Evolutionary conservation across 2,888 invertebrate genomes (phyloP).

Genomic region (Drepana falcataria): DNA sequence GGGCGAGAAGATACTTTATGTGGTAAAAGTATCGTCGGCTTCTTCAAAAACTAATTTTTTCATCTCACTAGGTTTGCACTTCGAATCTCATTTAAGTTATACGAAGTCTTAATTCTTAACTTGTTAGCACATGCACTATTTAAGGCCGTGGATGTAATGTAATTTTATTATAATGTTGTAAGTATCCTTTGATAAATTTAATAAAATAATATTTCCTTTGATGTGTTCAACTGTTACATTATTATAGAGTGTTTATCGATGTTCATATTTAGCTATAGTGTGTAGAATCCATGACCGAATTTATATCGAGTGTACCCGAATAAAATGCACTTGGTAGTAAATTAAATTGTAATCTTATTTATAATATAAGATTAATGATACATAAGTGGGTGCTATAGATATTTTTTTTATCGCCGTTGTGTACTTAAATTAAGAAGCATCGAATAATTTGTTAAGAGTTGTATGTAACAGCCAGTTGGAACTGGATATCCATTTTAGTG

Average conservation of each 20-base stretch:
- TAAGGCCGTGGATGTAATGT: too few species aligned
- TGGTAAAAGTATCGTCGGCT: too few species aligned
- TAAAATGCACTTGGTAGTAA: conserved; percentile 15
- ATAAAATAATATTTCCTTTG: too few species aligned
- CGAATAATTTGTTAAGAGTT: conserved; percentile 14
- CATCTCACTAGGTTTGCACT: too few species aligned
- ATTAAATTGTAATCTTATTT: conserved; percentile 20
- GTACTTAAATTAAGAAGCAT: conserved; percentile 28
- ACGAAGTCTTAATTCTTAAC: too few species aligned
- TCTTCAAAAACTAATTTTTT: too few species aligned
- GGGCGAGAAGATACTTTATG: too few species aligned
- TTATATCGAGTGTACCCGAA: conserved; percentile 44
- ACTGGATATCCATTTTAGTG: conserved; percentile 17
- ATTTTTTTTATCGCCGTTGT: conserved; percentile 42
- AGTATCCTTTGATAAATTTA: too few species aligned
- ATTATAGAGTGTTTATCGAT: conserved; percentile 25
- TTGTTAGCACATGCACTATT: too few species aligned
- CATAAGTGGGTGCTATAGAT: conserved; percentile 57
- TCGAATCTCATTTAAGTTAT: too few species aligned
- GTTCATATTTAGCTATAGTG: conserved; percentile 36
- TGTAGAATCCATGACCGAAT: conserved; percentile 54
- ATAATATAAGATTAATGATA: conserved; percentile 23
- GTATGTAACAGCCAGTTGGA: conserved; percentile 29
- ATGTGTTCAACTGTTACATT: conserved; percentile 46
- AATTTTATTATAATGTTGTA: too few species aligned